phyloP scores from a whole-genome alignment of 2,113 vertebrate species.

The Varanus salvator region DNA sequence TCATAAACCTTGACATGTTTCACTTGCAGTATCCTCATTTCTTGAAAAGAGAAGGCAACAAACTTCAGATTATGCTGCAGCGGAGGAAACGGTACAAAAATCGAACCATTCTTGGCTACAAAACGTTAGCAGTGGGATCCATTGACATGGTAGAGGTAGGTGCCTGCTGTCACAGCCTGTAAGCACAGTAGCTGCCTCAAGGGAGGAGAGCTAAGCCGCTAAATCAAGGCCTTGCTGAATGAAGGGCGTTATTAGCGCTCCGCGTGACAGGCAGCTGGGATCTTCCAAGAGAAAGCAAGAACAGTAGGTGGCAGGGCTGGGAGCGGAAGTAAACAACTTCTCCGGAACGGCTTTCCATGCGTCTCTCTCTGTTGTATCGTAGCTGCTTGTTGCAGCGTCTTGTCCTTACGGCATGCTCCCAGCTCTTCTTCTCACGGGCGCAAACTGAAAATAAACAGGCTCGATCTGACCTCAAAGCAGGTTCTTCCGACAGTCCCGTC shows the following conservation, averaged over 20 bases:
- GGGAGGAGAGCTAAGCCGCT: background rate
- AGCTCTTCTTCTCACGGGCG: too few species aligned
- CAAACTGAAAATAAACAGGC: too few species aligned
- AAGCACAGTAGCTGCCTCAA: background rate
- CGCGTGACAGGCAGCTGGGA: too few species aligned
- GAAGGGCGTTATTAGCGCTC: background rate
- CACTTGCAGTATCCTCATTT: slow-evolving; percentile 91
- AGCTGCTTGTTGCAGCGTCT: too few species aligned
- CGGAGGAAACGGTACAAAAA: slow-evolving; percentile 95
- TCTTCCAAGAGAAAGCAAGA: too few species aligned
- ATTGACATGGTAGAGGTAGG: slow-evolving; percentile 96
- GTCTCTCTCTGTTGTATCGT: too few species aligned
- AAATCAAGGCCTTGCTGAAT: background rate
- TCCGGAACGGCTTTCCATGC: too few species aligned
- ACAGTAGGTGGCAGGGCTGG: too few species aligned
- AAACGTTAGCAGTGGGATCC: slow-evolving; percentile 89
- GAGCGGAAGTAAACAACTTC: too few species aligned
- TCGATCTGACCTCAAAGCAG: too few species aligned
- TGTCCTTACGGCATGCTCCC: too few species aligned
- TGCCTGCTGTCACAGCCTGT: background rate
- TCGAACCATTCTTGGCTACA: slow-evolving; percentile 94
- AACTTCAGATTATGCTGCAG: slow-evolving; percentile 95
- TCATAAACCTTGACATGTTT: background rate
- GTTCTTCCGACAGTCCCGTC: too few species aligned
- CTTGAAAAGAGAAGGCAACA: slow-evolving; percentile 95